Base-by-base conservation (phyloP, 2,797 vertebrate genomes). In the Danio jaintianensis region DNA sequence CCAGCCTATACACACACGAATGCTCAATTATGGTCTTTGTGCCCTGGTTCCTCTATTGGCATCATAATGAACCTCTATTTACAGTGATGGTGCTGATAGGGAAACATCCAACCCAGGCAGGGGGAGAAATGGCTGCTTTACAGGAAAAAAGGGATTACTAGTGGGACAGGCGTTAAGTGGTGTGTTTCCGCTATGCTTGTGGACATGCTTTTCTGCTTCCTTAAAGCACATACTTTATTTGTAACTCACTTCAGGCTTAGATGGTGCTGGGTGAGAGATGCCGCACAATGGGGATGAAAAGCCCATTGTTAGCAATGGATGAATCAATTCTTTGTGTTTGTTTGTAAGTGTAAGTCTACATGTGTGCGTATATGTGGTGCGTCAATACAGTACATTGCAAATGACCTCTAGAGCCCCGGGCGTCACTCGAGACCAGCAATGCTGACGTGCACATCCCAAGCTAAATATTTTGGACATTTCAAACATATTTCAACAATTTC, bases 61-160 rank as follows among this genome's bases (percentile, higher is more conserved):
- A 50, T 59, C 45, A 42, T 29, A 29, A 52, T 58, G 4, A 66
- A 18, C 11, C 55, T 13, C 47, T 16, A 53, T 42, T 22, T 12
- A 69, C 2, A 58, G 75, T 79, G 56, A 86, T 87, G 84, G 64
- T 79, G 42, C 86, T 88, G 83, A 86, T 7, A 53, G 20, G 53
- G 29, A 64, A 73, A 73, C 50, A 40, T 63, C 5, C 16, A 64
- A 47, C 38, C 16, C 22, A 79, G 59, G 5, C 68, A 64, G 63
- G 80, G 75, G 3, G 53, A 82, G 82, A 79, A 89, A 77, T 79
- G 78, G 82, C 11, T 76, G 71, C 70, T 82, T 74, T 76, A 69
- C 85, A 88, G 89, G 90, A 91, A 91, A 83, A n/a, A 77, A 68
- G 81, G 47, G 75, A 78, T 84, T 75, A 68, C 77, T 20, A 75